phyloP scores from a whole-genome alignment of 2,113 vertebrate species.

The Eudyptes chrysolophus region DNA sequence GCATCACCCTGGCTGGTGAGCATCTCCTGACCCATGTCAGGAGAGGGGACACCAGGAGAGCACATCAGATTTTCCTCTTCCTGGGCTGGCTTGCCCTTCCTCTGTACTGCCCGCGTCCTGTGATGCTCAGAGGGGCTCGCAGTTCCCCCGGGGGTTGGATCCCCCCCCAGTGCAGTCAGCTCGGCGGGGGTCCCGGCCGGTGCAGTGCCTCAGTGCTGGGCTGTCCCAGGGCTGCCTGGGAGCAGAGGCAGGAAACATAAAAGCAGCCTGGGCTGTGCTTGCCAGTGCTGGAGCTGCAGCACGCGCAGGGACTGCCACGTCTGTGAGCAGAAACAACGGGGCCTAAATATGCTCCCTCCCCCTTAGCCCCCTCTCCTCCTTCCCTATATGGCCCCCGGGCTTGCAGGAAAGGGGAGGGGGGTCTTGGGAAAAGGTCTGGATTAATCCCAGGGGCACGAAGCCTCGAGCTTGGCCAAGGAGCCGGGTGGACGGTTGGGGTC shows the following conservation, averaged over 20 bases:
- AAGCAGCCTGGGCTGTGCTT: constrained; percentile 21
- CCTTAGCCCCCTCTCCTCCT: not conserved
- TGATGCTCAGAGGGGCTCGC: not conserved
- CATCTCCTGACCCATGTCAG: not conserved
- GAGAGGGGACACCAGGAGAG: not conserved
- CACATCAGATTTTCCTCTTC: not conserved
- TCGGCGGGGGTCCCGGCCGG: fast-evolving
- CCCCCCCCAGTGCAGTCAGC: not conserved
- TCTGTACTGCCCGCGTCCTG: fast-evolving
- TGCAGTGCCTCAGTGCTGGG: fast-evolving
- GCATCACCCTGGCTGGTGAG: not conserved
- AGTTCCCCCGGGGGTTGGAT: not conserved
- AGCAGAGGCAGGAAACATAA: constrained; percentile 49
- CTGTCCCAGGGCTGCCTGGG: not conserved
- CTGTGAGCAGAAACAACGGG: not conserved
- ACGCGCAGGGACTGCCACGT: not conserved
- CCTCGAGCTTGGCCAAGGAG: not conserved
- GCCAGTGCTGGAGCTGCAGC: constrained; percentile 28
- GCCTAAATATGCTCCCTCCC: not conserved
- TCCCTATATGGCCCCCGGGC: not conserved
- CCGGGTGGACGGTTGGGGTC: not conserved
- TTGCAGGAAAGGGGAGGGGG: not conserved
- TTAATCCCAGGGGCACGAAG: not conserved
- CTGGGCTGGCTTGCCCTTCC: not conserved
- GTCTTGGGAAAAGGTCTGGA: not conserved